A percentile compares a stretch with the other conserved stretches of the same genome.
Evolutionary conservation across 1,140 invertebrate genomes (phyloP).

Genomic region (Sipha flava): DNA sequence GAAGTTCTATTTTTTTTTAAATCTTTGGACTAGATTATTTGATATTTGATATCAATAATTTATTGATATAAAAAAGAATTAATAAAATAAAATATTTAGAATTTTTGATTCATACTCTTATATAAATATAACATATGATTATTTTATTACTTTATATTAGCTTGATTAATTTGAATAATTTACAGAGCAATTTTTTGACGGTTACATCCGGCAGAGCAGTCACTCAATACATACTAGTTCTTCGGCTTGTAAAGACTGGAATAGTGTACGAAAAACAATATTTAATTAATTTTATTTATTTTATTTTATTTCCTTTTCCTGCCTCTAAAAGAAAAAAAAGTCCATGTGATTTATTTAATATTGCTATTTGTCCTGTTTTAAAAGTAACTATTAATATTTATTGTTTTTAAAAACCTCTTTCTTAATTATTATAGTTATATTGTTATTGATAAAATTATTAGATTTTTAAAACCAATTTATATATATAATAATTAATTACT

Average conservation of each 20-base stretch:
- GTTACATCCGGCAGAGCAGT: conserved; percentile 27
- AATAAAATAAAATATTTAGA: neutral
- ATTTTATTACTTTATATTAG: neutral
- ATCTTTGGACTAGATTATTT: no score
- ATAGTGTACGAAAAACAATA: conserved; percentile 16
- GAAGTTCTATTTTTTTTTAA: no score
- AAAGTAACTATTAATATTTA: conserved; percentile 29
- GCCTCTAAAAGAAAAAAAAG: conserved; percentile 1
- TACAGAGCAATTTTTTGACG: conserved; percentile 29
- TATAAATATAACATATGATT: no score
- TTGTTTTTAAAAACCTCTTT: conserved; percentile 25
- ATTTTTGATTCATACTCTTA: neutral
- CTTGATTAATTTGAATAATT: neutral
- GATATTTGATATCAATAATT: no score
- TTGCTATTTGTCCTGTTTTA: conserved; percentile 12
- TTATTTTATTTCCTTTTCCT: conserved; percentile 1
- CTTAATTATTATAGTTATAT: conserved; percentile 31
- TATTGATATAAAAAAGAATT: no score
- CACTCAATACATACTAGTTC: conserved; percentile 31
- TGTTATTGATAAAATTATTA: conserved; percentile 33
- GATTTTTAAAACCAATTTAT: conserved; percentile 28
- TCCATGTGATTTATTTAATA: conserved; percentile 1
- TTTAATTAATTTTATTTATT: conserved; percentile 17
- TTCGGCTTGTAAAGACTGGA: conserved; percentile 25
- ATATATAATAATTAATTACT: conserved; percentile 27